Conservation (phyloP, 2,113 vertebrate genomes). For the Pelobates fuscus region DNA sequence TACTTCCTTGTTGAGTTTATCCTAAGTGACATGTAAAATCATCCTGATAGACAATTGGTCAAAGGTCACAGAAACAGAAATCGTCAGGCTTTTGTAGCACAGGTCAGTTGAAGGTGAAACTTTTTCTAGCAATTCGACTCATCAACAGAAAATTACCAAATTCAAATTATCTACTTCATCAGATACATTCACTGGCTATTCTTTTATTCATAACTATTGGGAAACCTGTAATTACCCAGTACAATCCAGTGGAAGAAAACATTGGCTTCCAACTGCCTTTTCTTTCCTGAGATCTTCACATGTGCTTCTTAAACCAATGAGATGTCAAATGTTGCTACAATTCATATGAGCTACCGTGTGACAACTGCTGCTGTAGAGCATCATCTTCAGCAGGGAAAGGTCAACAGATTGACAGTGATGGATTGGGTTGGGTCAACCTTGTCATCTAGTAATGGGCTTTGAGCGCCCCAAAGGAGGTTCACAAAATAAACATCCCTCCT, state of each 20-base stretch:
- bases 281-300: neutral
- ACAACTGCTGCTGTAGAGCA: constrained; percentile 25
- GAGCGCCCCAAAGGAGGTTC: neutral
- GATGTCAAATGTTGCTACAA: constrained; percentile 3
- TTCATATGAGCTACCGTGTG: constrained; percentile 3
- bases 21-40: constrained; percentile 33
- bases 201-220: neutral
- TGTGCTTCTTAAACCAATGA: neutral
- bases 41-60: constrained; percentile 37
- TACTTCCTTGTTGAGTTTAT: constrained; percentile 18
- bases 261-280: neutral
- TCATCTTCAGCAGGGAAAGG: constrained; percentile 28
- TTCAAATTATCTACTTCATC: neutral
- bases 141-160: neutral
- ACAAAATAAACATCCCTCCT: neutral
- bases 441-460: neutral
- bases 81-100: constrained; percentile 16
- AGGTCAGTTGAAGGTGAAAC: constrained; percentile 11
- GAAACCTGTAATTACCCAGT: neutral
- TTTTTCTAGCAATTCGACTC: neutral
- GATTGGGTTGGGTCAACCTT: constrained; percentile 5
- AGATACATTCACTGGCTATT: neutral
- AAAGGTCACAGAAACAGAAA: constrained; percentile 21
- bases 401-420: constrained; percentile 27
- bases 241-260: neutral